These are phyloP conservation scores for Perdita meconis DNA, from an alignment of 2,888 invertebrate genomes.

Conservation along the genomic window DNA sequence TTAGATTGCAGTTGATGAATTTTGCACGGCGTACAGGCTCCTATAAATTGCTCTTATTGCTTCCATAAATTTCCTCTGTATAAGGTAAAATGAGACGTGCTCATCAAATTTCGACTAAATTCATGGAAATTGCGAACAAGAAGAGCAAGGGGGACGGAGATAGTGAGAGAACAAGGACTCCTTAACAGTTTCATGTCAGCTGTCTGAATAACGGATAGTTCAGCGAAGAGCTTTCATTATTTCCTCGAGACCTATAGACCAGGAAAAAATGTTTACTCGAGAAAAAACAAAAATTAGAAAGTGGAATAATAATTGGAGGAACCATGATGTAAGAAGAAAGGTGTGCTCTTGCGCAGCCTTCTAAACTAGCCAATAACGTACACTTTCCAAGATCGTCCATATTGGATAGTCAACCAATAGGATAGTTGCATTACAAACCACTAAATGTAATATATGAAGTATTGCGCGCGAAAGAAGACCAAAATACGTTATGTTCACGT, in stretches of 20 bases:
- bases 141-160: neutral
- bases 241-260: conserved; percentile 36
- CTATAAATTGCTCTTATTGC: conserved; percentile 63
- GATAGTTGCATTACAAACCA: too few relatives aligned
- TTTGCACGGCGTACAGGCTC: conserved; percentile 41
- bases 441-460: too few relatives aligned
- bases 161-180: neutral
- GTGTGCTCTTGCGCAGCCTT: too few relatives aligned
- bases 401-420: too few relatives aligned
- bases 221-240: conserved; percentile 54
- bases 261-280: conserved; percentile 27
- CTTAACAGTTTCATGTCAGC: conserved; percentile 36
- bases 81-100: conserved; percentile 58
- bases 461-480: too few relatives aligned
- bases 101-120: conserved; percentile 60
- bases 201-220: conserved; percentile 54
- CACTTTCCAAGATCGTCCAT: too few relatives aligned
- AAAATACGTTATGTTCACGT: too few relatives aligned
- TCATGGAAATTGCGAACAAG: conserved; percentile 58
- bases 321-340: too few relatives aligned
- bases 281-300: conserved; percentile 21
- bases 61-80: conserved; percentile 61
- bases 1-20: conserved; percentile 53
- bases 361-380: too few relatives aligned
- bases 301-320: too few relatives aligned